These are phyloP conservation scores for Pampus argenteus DNA, from an alignment of 2,797 vertebrate species.

Conservation along the genomic window DNA sequence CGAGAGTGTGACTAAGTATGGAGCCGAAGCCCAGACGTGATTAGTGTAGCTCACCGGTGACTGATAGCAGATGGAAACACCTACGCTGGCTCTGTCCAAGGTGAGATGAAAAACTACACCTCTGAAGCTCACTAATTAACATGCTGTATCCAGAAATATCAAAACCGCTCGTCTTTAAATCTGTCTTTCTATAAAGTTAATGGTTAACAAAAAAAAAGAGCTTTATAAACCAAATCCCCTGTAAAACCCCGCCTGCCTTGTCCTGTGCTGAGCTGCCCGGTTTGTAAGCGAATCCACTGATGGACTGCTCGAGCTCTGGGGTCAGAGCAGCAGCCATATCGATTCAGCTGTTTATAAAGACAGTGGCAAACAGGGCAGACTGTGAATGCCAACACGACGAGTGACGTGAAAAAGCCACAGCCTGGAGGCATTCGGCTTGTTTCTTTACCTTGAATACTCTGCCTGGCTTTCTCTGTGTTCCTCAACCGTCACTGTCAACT, in stretches of 20 bases:
- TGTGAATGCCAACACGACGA: conserved; percentile 54
- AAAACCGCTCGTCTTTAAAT: too few relatives aligned
- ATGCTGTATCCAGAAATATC: too few relatives aligned
- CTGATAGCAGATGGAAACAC: neutral
- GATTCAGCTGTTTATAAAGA: conserved; percentile 75
- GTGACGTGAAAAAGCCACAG: conserved; percentile 45
- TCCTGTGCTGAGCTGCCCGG: conserved; percentile 17
- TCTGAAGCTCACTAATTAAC: neutral
- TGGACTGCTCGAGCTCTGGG: conserved; percentile 49
- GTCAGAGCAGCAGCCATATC: conserved; percentile 65
- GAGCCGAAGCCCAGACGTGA: neutral
- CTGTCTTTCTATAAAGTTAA: too few relatives aligned
- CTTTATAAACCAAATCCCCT: neutral
- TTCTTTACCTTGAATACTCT: conserved; percentile 37
- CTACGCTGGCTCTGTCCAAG: too few relatives aligned
- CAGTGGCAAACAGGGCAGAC: conserved; percentile 59
- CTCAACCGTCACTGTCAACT: conserved; percentile 9
- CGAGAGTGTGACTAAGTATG: neutral
- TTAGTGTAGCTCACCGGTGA: neutral
- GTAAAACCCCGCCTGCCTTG: conserved; percentile 25
- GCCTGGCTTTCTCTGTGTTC: conserved; percentile 6
- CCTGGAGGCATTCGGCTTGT: conserved; percentile 36
- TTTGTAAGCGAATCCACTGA: conserved; percentile 56
- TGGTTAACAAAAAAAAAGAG: too few relatives aligned
- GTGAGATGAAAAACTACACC: neutral